phyloP scores from a whole-genome alignment of 2,888 invertebrate species.

The Tetrapedia diversipes region DNA sequence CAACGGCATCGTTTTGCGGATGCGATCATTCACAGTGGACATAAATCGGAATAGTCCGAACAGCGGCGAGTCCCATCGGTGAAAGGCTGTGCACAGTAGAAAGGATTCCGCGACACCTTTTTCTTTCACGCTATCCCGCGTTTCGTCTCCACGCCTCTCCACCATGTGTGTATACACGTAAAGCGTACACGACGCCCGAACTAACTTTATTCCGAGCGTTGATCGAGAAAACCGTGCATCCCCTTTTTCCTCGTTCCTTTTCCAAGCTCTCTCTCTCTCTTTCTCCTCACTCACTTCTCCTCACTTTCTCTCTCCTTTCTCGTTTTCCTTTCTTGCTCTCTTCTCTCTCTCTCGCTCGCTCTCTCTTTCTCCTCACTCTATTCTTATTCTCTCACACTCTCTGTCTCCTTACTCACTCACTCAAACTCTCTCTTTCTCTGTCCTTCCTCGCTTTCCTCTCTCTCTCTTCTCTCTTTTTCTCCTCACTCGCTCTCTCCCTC shows the following conservation, averaged over 20 bases:
- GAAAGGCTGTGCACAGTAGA: constrained; percentile 32
- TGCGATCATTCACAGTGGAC: constrained; percentile 1
- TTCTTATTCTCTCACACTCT: too few relatives aligned
- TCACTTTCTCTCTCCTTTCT: too few relatives aligned
- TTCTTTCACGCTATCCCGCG: constrained; percentile 31
- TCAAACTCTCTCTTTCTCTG: too few relatives aligned
- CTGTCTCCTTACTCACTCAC: too few relatives aligned
- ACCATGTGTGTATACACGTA: neutral
- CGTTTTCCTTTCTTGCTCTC: too few relatives aligned
- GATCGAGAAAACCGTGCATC: constrained; percentile 4
- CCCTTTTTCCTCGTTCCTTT: neutral
- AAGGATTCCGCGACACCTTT: constrained; percentile 33
- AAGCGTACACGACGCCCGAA: constrained; percentile 3
- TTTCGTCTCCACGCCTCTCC: constrained; percentile 12
- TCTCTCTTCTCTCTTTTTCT: too few relatives aligned
- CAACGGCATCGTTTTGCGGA: neutral
- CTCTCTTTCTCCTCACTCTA: too few relatives aligned
- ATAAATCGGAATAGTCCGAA: constrained; percentile 4
- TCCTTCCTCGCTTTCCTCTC: too few relatives aligned
- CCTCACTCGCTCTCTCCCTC: too few relatives aligned
- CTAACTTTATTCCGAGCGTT: constrained; percentile 33
- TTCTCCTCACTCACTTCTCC: too few relatives aligned
- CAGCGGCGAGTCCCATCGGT: constrained; percentile 16
- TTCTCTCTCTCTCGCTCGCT: too few relatives aligned
- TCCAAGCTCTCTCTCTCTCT: too few relatives aligned